Base-by-base conservation (phyloP, 2,888 invertebrate genomes). In the Cryptus armator region DNA sequence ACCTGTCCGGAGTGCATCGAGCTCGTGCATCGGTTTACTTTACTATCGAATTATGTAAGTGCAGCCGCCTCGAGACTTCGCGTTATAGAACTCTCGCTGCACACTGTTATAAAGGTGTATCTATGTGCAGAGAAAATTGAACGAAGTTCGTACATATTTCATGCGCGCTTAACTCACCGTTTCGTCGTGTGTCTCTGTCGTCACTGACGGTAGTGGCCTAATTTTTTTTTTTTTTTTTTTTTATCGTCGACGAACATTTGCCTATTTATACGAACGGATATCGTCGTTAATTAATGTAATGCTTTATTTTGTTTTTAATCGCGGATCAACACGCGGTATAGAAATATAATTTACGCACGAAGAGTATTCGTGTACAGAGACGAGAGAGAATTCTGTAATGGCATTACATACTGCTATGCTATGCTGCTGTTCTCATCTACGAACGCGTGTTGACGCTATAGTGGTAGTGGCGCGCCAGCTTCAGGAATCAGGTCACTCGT, bases 401-500 rank as follows among this genome's bases (percentile, higher is more conserved):
- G 59, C 29, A 6, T 62, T 56, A 56, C 37, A 37, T 48, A 48
- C n/a, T 48, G 12, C 48, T 48, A 32, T 4, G 32, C 29, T 24
- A 24, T 24, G 56, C 24, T 59, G 56, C 56, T 29, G 7, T 62
- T n/a, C 62, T 62, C 62, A 32, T 62, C 62, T 62, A 62, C 62
- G 62, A 32, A 62, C 32, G 62, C 62, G 29, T 14, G 12, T 12
- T 24, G 62, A 59, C 29, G n/a, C 29, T 53, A 53, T 53, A 53
- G 78, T 70, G 74, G 59, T 43, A 9, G 81, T 75, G 86, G 86
- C 87, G 89, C 89, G 88, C 86, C 89, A 90, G 89, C 79, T 87
- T 84, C 86, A 89, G 87, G 89, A 93, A 93, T 93, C 91, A 90
- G 93, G 93, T 92, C 93, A 92, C 88, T 92, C 90, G 90, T 93